Evolutionary conservation across 1,140 invertebrate genomes (phyloP).

Genomic region (Carposina sasakii): DNA sequence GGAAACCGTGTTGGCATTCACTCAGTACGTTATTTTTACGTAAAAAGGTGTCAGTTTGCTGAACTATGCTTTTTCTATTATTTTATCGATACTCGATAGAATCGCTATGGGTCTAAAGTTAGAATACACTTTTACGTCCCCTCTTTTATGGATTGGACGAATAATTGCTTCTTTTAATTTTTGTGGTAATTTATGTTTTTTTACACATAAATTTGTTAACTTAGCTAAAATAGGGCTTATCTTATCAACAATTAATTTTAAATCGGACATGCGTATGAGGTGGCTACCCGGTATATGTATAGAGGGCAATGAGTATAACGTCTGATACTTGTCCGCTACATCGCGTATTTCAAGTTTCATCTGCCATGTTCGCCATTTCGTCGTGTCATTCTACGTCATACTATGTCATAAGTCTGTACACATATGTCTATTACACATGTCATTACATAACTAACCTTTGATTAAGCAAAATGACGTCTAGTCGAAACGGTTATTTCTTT

Average conservation of each 20-base stretch:
- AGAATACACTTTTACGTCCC: neutral
- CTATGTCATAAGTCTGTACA: too few relatives aligned
- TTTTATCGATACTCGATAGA: slow-evolving; percentile 3
- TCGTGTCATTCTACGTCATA: too few relatives aligned
- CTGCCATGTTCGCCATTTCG: too few relatives aligned
- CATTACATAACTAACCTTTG: too few relatives aligned
- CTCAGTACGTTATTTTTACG: slow-evolving; percentile 2
- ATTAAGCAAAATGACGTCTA: too few relatives aligned
- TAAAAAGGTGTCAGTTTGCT: neutral
- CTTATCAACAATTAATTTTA: neutral
- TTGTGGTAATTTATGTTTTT: neutral
- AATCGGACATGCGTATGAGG: slow-evolving; percentile 6
- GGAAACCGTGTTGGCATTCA: slow-evolving; percentile 1
- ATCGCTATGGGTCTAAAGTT: slow-evolving; percentile 9
- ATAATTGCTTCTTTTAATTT: slow-evolving; percentile 6
- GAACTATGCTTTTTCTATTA: slow-evolving; percentile 6
- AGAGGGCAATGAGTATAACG: too few relatives aligned
- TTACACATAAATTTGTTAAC: slow-evolving; percentile 1
- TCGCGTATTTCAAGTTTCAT: too few relatives aligned
- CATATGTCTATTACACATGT: too few relatives aligned
- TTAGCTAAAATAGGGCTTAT: slow-evolving; percentile 1
- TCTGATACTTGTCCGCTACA: too few relatives aligned
- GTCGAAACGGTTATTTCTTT: too few relatives aligned
- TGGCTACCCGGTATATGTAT: slow-evolving; percentile 2
- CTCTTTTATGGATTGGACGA: slow-evolving; percentile 10